Evolutionary conservation across 2,888 invertebrate species (phyloP).

Genomic region (Lissocephala sabroskyi): DNA sequence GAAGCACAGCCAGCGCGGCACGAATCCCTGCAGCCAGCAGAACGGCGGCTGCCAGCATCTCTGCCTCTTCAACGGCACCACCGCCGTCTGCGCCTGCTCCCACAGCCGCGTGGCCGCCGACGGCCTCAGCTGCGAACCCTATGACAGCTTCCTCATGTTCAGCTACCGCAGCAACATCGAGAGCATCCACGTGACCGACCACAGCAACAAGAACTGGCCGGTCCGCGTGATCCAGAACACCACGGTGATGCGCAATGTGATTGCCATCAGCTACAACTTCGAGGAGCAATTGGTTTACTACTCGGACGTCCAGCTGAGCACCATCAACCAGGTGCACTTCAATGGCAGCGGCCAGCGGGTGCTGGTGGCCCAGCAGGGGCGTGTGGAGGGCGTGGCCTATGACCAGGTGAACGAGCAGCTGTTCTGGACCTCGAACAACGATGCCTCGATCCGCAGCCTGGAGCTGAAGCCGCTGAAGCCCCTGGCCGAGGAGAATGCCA

Average conservation of each 20-base stretch:
- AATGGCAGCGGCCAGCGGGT: constrained; percentile 83
- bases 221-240: constrained; percentile 81
- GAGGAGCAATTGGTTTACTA: constrained; percentile 81
- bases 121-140: constrained; percentile 80
- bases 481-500: constrained; percentile 70
- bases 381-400: constrained; percentile 90
- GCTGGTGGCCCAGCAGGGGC: constrained; percentile 83
- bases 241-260: constrained; percentile 86
- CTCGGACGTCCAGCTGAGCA: constrained; percentile 90
- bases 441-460: constrained; percentile 77
- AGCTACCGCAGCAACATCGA: constrained; percentile 87
- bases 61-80: constrained; percentile 82
- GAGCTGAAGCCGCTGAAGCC: constrained; percentile 48
- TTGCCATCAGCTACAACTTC: constrained; percentile 88
- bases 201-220: constrained; percentile 83
- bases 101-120: constrained; percentile 83
- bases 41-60: constrained; percentile 86
- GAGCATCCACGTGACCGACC: constrained; percentile 83
- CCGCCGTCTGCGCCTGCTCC: constrained; percentile 84
- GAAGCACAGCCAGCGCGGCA: constrained; percentile 74
- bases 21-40: constrained; percentile 77
- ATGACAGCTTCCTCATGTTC: constrained; percentile 87
- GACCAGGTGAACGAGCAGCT: constrained; percentile 80
- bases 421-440: constrained; percentile 90
- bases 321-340: constrained; percentile 86